Percentiles rank a stretch among this genome's conserved stretches.
phyloP scores from a whole-genome alignment of 2,113 vertebrate genomes.

The Otocyon megalotis region DNA sequence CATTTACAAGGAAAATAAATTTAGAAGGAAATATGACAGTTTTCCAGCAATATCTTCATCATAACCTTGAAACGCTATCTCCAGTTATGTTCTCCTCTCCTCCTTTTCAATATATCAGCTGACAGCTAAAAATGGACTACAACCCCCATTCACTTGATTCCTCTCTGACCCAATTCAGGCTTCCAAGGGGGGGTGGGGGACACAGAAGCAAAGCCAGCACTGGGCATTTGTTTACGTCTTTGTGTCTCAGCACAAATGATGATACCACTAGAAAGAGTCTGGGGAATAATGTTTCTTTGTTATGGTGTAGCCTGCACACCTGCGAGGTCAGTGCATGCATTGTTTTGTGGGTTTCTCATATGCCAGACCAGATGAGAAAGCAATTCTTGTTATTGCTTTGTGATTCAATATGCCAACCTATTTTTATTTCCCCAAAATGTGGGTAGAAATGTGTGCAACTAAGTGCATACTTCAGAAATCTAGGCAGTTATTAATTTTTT shows the following conservation, averaged over 20 bases:
- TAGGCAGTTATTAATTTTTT: background rate
- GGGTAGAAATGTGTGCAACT: background rate
- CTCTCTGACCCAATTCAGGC: constrained; percentile 64
- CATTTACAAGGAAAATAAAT: background rate
- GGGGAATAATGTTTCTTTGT: constrained; percentile 79
- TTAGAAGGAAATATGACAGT: background rate
- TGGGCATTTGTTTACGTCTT: constrained; percentile 74
- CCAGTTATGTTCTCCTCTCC: background rate
- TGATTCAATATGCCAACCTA: constrained; percentile 23
- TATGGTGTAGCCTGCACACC: constrained; percentile 49
- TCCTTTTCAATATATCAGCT: constrained; percentile 60
- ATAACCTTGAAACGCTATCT: background rate
- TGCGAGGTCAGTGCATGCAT: constrained; percentile 72
- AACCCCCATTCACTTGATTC: constrained; percentile 23
- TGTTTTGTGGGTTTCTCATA: constrained; percentile 59
- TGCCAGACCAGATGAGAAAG: constrained; percentile 74
- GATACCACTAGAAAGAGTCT: constrained; percentile 54
- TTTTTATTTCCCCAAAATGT: background rate
- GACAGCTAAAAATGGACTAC: constrained; percentile 41
- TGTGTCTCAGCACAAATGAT: constrained; percentile 73
- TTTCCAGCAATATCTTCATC: background rate
- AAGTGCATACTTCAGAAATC: background rate
- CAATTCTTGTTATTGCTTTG: constrained; percentile 70
- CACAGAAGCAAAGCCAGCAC: constrained; percentile 29
- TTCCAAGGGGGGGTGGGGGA: background rate